Base-by-base conservation (phyloP, 2,888 invertebrate species). In the Ceramica pisi region DNA sequence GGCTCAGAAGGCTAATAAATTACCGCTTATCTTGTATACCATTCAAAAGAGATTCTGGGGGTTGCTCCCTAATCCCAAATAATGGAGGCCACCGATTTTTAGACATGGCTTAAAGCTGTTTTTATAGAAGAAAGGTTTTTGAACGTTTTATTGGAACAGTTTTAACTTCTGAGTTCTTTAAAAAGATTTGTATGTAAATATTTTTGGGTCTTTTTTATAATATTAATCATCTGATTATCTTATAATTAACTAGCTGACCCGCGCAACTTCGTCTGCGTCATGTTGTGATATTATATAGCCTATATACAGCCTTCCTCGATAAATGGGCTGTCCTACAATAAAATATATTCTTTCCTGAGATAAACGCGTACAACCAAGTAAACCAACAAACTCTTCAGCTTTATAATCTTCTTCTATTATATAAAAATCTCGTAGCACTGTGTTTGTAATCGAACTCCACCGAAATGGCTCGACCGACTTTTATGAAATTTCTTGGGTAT, bases 21-120 rank as follows among this genome's bases (percentile, higher is more conserved):
- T 86, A 84, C 83, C 74, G 76, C 86, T 85, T 88, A 88, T 87
- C 87, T 84, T 90, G 88, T 87, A 82, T 84, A 85, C 87, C 85
- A 85, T 86, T 90, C 88, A 86, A 87, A 87, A 86, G 87, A 87
- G 89, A 88, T 89, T 89, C 80, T 63, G 76, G 78, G 76, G 87
- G 86, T 86, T 80, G 80, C 80, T 81, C 82, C 80, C 63, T 87
- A 88, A 90, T 88, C 86, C 84, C 66, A 80, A 87, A 88, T 90
- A 90, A 90, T 89, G 85, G 90, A 79, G 74, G 71, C 61, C 64
- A 77, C 73, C 81, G 81, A 87, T 88, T 86, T 87, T 86, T 71
- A 79, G 82, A 82, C 84, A 82, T 67, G 71, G 65, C 79, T 76
- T 57, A 21, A 75, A 65, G 51, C 81, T 66, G 62, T 69, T 85